These are phyloP conservation scores for Callocephalon fimbriatum DNA, from an alignment of 2,113 vertebrate genomes.

Conservation along the genomic window DNA sequence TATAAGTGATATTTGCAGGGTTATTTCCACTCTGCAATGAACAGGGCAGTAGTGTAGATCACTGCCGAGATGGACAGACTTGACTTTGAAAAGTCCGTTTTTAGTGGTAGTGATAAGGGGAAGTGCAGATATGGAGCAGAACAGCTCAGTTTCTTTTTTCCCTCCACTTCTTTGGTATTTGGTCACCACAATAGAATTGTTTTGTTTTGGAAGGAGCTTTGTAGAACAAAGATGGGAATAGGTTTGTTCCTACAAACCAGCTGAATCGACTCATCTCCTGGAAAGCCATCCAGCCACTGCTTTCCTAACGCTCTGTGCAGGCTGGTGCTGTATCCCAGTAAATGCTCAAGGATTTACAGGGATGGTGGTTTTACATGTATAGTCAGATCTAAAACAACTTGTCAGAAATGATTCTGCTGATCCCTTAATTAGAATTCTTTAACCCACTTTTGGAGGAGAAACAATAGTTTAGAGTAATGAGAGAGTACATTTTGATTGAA, in stretches of 20 bases:
- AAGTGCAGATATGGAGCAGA: background rate
- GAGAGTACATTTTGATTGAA: conserved; percentile 1
- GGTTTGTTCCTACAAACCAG: background rate
- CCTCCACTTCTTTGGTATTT: background rate
- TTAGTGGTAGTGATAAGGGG: background rate
- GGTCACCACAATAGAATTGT: background rate
- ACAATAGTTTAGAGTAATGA: background rate
- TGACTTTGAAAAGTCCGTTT: background rate
- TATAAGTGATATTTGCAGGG: background rate
- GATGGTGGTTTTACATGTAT: background rate
- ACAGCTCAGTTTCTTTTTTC: rapidly evolving
- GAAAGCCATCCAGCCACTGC: background rate
- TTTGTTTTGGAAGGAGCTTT: background rate
- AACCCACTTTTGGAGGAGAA: background rate
- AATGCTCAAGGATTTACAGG: background rate
- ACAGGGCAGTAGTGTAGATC: background rate
- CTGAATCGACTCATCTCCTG: background rate
- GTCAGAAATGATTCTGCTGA: background rate
- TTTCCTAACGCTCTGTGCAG: background rate
- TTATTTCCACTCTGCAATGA: background rate
- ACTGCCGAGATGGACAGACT: background rate
- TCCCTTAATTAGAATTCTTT: conserved; percentile 1
- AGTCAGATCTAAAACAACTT: background rate
- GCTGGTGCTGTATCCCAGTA: background rate
- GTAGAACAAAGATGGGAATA: background rate